Base-by-base conservation (phyloP, 2,797 vertebrate genomes). In the Mionectes olivaceus region DNA sequence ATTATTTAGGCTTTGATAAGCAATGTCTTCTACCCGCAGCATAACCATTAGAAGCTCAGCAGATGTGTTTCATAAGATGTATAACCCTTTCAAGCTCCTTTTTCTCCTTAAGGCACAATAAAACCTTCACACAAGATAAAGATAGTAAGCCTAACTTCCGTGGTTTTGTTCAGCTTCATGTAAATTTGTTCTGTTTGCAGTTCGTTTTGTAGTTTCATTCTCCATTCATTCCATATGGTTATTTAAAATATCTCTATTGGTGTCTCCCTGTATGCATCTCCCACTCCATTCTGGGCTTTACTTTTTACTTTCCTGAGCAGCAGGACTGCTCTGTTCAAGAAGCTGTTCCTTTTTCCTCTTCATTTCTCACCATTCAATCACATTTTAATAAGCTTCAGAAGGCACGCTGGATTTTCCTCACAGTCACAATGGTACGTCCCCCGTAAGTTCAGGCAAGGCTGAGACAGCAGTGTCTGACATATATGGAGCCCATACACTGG, bases 1-100 rank as follows among this genome's bases (percentile, higher is more conserved):
- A 57, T 96, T 83, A 92, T 88, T 94, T 96, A 80, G 65, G 27
- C 73, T 95, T 90, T 90, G 87, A 95, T 92, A 96, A 87, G 46
- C 49, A 87, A 65, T 83, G 86, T 71, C 73, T 95, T 88, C 83
- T 92, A 93, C 87, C 91, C 46, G 3, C 39, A 83, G 56, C 44
- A 57, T 81, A 94, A 89, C 56, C 88, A 61, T 90, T 85, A 93
- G 91, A 87, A 89, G 64, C 84, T 93, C 84, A 94, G 59, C 43
- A 78, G 77, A 61, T 50, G 53, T 87, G 35, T 94, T 94, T 87
- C 83, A 46, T 81, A 80, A 90, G 68, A 92, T 81, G 71, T 68
- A 92, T 46, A 90, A 85, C 77, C 69, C 85, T 71, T 94, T 95
- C 65, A 85, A 90, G 23, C 27, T 90, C 78, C 55, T 83, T 83